These are phyloP conservation scores for Diploscapter pachys DNA, from an alignment of 1,140 invertebrate species.

Conservation along the genomic window DNA sequence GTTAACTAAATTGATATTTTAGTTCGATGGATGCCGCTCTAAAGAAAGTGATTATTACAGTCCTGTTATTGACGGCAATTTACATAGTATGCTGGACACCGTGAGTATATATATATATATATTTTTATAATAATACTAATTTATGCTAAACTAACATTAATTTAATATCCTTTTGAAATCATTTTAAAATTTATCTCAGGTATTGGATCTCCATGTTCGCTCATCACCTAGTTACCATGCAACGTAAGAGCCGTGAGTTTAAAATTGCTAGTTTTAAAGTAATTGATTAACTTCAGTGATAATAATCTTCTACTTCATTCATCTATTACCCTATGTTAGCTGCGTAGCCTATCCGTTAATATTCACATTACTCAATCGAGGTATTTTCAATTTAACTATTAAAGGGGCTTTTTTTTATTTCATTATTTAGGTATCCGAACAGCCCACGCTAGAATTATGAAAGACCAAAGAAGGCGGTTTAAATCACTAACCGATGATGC, in stretches of 20 bases:
- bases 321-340: slow-evolving; percentile 41
- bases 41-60: slow-evolving; percentile 71
- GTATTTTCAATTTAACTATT: not conserved
- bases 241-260: slow-evolving; percentile 22
- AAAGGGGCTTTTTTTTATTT: not conserved
- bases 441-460: slow-evolving; percentile 39
- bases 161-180: too few species aligned
- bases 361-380: slow-evolving; percentile 36
- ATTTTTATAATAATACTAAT: too few species aligned
- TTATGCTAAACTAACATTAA: too few species aligned
- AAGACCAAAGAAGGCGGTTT: slow-evolving; percentile 36
- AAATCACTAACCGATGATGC: slow-evolving; percentile 27
- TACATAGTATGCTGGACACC: slow-evolving; percentile 95
- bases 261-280: not conserved
- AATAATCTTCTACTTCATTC: slow-evolving; percentile 42
- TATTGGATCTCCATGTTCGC: slow-evolving; percentile 32
- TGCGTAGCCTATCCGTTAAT: slow-evolving; percentile 41
- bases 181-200: too few species aligned
- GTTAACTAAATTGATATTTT: not conserved
- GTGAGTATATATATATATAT: too few species aligned
- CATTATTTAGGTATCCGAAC: slow-evolving; percentile 33
- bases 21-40: slow-evolving; percentile 60
- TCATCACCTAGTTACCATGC: slow-evolving; percentile 17
- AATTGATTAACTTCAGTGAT: slow-evolving; percentile 31
- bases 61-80: slow-evolving; percentile 86